Conservation (phyloP, 2,797 vertebrate species). For the Emys orbicularis region DNA sequence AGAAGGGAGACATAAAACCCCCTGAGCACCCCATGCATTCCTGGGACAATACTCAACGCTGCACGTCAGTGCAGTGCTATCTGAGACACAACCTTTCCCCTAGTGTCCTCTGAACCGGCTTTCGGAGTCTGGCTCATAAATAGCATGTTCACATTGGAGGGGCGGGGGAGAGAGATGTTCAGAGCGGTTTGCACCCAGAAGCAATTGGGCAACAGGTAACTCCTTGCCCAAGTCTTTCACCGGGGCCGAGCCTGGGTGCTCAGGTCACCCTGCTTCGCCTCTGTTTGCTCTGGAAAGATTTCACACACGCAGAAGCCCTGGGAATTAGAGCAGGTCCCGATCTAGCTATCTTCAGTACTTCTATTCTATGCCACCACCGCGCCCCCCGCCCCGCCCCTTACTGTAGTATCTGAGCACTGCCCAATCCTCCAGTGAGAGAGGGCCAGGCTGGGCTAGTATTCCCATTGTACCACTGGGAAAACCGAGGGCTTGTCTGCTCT, state of each 20-base stretch:
- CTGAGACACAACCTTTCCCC: neutral
- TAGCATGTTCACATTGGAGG: neutral
- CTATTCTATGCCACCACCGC: neutral
- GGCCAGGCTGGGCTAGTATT: too few species aligned
- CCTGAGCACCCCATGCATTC: too few species aligned
- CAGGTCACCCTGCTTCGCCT: neutral
- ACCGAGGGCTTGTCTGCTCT: neutral
- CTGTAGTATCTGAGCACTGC: neutral
- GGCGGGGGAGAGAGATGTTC: neutral
- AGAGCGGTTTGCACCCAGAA: neutral
- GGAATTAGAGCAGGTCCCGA: neutral
- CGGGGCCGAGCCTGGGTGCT: neutral
- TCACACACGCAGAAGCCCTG: neutral
- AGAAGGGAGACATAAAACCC: too few species aligned
- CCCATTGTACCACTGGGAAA: neutral
- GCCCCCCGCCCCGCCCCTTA: neutral
- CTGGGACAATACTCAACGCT: too few species aligned
- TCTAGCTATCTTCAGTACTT: neutral
- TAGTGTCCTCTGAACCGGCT: neutral
- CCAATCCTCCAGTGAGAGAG: neutral
- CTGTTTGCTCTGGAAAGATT: neutral
- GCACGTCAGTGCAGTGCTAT: neutral
- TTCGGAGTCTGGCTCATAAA: neutral
- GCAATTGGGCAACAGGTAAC: neutral
- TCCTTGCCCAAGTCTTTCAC: neutral